A percentile compares a stretch with the other conserved stretches of the same genome.
These are phyloP conservation scores for Hormiphora californensis DNA, from an alignment of 37 sponge, comb jelly and placozoan species.

Conservation along the genomic window DNA sequence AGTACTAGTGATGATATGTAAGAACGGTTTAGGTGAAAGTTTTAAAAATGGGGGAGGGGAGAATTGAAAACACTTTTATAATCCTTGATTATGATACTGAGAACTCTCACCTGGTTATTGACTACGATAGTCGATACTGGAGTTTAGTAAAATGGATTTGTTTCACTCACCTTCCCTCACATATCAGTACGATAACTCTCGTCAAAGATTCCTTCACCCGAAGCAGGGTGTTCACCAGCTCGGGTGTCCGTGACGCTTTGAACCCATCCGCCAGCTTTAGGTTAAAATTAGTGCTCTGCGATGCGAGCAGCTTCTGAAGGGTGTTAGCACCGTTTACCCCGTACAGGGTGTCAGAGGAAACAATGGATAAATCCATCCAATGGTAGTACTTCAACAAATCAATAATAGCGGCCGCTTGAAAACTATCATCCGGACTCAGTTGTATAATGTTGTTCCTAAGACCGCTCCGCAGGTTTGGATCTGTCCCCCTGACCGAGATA, in stretches of 20 bases:
- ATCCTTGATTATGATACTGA: no score
- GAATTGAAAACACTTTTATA: no score
- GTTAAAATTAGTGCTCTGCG: not conserved
- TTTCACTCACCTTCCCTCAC: not conserved
- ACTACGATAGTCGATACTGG: no score
- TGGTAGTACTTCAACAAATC: constrained; percentile 31
- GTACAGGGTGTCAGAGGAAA: not conserved
- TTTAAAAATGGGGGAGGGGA: no score
- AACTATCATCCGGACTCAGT: not conserved
- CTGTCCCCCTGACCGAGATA: not conserved
- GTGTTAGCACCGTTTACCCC: not conserved
- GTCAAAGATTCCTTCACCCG: not conserved
- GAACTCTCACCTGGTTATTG: no score
- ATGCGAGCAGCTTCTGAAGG: not conserved
- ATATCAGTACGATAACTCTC: not conserved
- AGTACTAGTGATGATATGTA: no score
- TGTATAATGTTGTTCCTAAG: not conserved
- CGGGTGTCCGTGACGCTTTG: not conserved
- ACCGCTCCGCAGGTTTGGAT: not conserved
- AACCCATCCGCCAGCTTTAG: not conserved
- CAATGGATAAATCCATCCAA: not conserved
- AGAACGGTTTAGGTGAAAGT: no score
- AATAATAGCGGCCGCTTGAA: not conserved
- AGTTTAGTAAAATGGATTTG: no score
- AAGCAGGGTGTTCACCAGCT: not conserved